These are phyloP conservation scores for Hycleus phaleratus DNA, from an alignment of 1,140 invertebrate genomes.

Conservation along the genomic window DNA sequence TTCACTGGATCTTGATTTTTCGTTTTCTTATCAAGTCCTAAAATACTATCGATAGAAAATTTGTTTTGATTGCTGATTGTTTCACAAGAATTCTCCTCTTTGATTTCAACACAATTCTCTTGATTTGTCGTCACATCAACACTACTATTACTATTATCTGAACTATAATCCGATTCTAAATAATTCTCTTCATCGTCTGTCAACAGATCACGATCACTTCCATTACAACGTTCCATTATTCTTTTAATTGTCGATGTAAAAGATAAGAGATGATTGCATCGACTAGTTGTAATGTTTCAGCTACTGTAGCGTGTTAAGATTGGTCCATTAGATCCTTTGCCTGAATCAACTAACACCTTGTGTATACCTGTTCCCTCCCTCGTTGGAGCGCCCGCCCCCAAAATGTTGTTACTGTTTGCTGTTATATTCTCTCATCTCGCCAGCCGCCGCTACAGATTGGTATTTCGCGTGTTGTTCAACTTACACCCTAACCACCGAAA, in stretches of 20 bases:
- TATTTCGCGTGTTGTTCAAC: conserved; percentile 36
- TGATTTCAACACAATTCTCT: conserved; percentile 22
- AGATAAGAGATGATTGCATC: conserved; percentile 7
- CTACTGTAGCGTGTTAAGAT: conserved; percentile 20
- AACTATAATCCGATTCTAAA: conserved; percentile 8
- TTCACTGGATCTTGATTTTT: conserved; percentile 15
- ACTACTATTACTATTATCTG: conserved; percentile 26
- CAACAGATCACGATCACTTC: conserved; percentile 7
- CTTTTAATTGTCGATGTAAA: conserved; percentile 9
- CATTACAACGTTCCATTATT: conserved; percentile 5
- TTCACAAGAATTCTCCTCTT: conserved; percentile 13
- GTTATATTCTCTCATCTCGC: conserved; percentile 18
- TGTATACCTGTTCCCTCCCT: conserved; percentile 19
- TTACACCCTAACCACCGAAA: conserved; percentile 17
- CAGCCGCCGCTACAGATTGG: conserved; percentile 35
- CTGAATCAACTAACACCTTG: conserved; percentile 32
- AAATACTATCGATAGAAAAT: conserved; percentile 38
- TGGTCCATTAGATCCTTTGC: conserved; percentile 28
- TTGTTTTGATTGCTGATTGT: conserved; percentile 28
- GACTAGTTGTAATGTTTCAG: conserved; percentile 16
- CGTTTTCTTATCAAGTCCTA: conserved; percentile 25
- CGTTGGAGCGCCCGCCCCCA: conserved; percentile 20
- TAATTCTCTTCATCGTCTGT: conserved; percentile 4
- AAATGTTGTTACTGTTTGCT: conserved; percentile 3
- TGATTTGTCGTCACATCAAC: conserved; percentile 18